phyloP scores from a whole-genome alignment of 2,113 vertebrate genomes.

The Sphaerodactylus townsendi region DNA sequence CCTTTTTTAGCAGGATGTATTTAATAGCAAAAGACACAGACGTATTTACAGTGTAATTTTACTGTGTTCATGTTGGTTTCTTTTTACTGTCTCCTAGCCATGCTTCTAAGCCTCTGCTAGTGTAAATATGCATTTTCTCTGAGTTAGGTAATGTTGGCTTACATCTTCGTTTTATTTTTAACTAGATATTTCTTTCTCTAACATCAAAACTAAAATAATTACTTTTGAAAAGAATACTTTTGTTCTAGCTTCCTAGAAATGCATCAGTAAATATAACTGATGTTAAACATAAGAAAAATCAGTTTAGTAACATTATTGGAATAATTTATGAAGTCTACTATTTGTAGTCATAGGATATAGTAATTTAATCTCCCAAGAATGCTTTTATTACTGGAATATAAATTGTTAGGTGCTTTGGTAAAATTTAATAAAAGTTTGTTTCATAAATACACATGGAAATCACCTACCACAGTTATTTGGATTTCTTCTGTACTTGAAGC shows the following conservation, averaged over 20 bases:
- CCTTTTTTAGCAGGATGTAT: slow-evolving; percentile 68
- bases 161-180: slow-evolving; percentile 50
- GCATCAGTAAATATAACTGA: no score
- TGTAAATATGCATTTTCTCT: slow-evolving; percentile 45
- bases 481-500: slow-evolving; percentile 10
- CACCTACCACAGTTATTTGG: slow-evolving; percentile 48
- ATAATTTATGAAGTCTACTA: no score
- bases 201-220: background rate
- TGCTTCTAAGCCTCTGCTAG: slow-evolving; percentile 44
- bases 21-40: slow-evolving; percentile 64
- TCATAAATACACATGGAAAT: slow-evolving; percentile 8
- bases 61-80: slow-evolving; percentile 33
- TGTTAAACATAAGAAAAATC: no score
- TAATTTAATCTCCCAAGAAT: no score
- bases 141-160: slow-evolving; percentile 34
- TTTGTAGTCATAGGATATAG: no score
- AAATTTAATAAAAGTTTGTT: background rate
- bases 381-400: no score
- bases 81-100: slow-evolving; percentile 33
- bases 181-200: slow-evolving; percentile 32
- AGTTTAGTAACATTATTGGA: no score
- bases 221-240: no score
- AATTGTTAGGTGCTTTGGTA: background rate
- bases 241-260: no score
- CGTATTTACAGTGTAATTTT: slow-evolving; percentile 27